A percentile compares a stretch with the other conserved stretches of the same genome.
phyloP scores from a whole-genome alignment of 2,888 invertebrate genomes.

The Hoplodrina ambigua region DNA sequence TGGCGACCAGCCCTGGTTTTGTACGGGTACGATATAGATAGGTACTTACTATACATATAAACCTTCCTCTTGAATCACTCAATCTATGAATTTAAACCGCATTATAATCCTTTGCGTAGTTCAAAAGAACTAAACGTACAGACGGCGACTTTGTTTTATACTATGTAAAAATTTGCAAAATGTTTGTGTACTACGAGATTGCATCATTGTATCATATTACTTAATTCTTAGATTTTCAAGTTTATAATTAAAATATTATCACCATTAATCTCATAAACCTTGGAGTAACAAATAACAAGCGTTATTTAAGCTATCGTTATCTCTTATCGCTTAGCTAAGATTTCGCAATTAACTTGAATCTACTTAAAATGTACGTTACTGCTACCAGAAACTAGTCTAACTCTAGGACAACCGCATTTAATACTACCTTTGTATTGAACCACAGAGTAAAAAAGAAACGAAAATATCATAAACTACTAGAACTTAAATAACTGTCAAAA shows the following conservation, averaged over 20 bases:
- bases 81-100: too few species aligned
- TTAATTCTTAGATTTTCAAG: too few species aligned
- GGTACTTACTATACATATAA: too few species aligned
- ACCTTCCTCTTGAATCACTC: too few species aligned
- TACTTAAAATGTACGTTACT: conserved; percentile 12
- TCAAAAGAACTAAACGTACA: too few species aligned
- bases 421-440: background rate
- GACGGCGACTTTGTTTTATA: too few species aligned
- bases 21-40: too few species aligned
- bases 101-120: too few species aligned
- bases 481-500: background rate
- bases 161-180: background rate
- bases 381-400: conserved; percentile 20
- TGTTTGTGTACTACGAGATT: background rate
- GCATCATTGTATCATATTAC: too few species aligned
- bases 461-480: background rate
- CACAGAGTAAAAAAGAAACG: background rate
- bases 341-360: conserved; percentile 34
- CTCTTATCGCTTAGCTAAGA: conserved; percentile 38
- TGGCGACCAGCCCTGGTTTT: too few species aligned
- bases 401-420: conserved; percentile 50
- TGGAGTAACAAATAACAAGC: background rate
- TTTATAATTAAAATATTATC: background rate
- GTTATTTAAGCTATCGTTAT: conserved; percentile 25
- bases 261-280: background rate